Evolutionary conservation across 2,888 invertebrate genomes (phyloP).

Genomic region (Lissonota sp.): DNA sequence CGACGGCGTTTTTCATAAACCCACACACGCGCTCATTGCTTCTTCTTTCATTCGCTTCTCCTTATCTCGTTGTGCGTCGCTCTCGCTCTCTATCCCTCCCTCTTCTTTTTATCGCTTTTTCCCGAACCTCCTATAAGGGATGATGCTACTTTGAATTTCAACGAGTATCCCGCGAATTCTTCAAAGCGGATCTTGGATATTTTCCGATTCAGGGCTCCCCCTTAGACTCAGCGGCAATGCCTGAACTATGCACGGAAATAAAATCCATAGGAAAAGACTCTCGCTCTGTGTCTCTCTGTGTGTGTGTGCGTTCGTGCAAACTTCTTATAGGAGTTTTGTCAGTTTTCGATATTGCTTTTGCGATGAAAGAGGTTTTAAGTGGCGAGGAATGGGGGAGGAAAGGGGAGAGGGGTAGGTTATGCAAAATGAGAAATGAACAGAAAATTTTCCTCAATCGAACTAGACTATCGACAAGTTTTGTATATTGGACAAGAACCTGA

Average conservation of each 20-base stretch:
- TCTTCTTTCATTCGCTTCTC: constrained; percentile 12
- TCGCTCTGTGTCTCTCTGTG: not conserved
- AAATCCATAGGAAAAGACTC: constrained; percentile 39
- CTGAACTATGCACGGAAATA: constrained; percentile 25
- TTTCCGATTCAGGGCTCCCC: constrained; percentile 44
- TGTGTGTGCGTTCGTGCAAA: not conserved
- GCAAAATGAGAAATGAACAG: too few species aligned
- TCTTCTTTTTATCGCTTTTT: constrained; percentile 26
- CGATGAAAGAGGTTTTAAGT: too few species aligned
- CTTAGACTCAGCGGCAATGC: not conserved
- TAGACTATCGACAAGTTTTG: not conserved
- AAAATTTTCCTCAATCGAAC: not conserved
- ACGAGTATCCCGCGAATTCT: constrained; percentile 61
- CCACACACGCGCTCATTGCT: not conserved
- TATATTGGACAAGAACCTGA: not conserved
- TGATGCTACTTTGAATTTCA: constrained; percentile 59
- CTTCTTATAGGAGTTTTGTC: constrained; percentile 34
- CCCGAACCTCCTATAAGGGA: constrained; percentile 1
- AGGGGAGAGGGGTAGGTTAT: not conserved
- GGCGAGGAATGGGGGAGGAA: not conserved
- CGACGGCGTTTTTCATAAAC: constrained; percentile 43
- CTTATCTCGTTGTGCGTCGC: constrained; percentile 23
- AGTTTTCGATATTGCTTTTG: constrained; percentile 58
- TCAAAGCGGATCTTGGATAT: constrained; percentile 62
- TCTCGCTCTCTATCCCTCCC: too few species aligned